Evolutionary conservation across 2,888 invertebrate genomes (phyloP), one percentile per base, ranked within the genome.

Genomic region (Hedya salicella): DNA sequence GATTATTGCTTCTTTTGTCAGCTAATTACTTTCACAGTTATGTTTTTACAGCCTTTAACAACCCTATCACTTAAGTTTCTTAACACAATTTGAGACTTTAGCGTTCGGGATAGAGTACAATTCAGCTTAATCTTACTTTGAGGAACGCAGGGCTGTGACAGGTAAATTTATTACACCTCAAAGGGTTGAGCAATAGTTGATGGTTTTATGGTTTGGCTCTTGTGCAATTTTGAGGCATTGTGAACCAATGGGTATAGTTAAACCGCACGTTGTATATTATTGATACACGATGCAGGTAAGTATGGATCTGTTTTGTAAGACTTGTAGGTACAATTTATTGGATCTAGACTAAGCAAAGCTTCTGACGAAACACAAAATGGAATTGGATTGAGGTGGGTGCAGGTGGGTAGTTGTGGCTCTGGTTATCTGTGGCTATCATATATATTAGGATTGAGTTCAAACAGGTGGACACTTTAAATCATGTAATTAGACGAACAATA

Each of bases 151-250:
- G 71, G 73, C 73, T 79, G 76, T 82, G 84, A 84, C 83, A 83
- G 82, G 73, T 76, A 81, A 83, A 88, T 89, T 88, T 89, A 90
- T 89, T 85, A 74, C 86, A 88, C 88, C 86, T 89, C 80, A 91
- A 91, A 91, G 91, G 91, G 89, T 90, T 91, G 85, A 74, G 81
- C 81, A 86, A 86, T 81, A 79, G 80, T 44, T 83, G 83, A 90
- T 89, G 86, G 87, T 86, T 91, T 91, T 91, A 91, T 90, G 89
- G 86, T 80, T 79, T 79, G 80, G 80, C 80, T 57, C 81, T 89
- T 88, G 86, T 86, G 89, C 88, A 90, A 89, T 90, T 89, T 89
- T 86, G 87, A 81, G 78, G 79, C 78, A 87, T 88, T 90, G 86
- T 88, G 71, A 67, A 61, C 73, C 67, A 76, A 70, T 64, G 68